Evolutionary conservation across 2,797 vertebrate genomes (phyloP), one percentile per base, ranked within the genome.

Genomic region (Pterois miles): DNA sequence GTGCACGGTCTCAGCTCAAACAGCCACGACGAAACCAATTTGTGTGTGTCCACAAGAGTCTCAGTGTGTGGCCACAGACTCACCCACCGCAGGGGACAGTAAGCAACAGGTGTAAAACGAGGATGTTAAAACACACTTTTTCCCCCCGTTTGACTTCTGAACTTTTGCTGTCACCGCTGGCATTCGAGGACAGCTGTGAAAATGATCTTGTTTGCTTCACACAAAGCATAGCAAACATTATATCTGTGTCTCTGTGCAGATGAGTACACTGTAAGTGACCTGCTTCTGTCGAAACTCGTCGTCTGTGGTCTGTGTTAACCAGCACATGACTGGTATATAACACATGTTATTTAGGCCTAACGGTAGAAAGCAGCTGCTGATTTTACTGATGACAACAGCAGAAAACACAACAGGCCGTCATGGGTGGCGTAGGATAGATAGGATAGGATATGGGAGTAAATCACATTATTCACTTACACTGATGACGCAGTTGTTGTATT

Each of bases 31-130:
- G 5, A 53, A 65, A 54, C 5, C 10, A 31, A 5, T 53, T 40
- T 72, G 57, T 22, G 3, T 59, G n/a, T 73, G 62, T 71, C 52
- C 54, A 50, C 52, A 48, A 57, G 36, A 11, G 56, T 25, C 64
- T 53, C 16, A 12, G 34, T 80, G 74, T 87, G 83, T 86, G 80
- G 73, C 50, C 67, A 70, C 43, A 52, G 33, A 80, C 38, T 65
- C 62, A 71, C 62, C 40, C 54, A 59, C 74, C 8, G 12, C 79
- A 71, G 81, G 75, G 53, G 65, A 57, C 54, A 36, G 29, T 34
- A 33, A 69, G 85, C 89, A 90, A 93, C 94, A 94, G 93, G 91
- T 93, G 91, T 86, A 72, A 64, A 52, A 71, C 40, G 46, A 63
- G 59, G 79, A 77, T 73, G 65, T 74, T 64, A 54, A 75, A 69